Percentiles rank a stretch among this genome's conserved stretches.
phyloP scores from a whole-genome alignment of 2,797 vertebrate genomes.

The Sitta carolinensis region DNA sequence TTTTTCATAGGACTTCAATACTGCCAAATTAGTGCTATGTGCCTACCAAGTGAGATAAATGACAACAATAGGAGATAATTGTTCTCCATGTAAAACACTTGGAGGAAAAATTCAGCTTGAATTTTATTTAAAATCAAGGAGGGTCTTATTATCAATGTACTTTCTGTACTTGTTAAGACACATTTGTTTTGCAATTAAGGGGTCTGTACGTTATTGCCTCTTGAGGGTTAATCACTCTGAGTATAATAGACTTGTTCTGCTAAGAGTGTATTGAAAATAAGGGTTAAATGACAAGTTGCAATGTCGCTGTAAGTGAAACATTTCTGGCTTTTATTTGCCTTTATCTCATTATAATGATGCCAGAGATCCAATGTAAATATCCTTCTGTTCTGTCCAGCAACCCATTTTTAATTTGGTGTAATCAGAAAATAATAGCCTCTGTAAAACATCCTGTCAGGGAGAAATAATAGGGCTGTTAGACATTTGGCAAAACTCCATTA shows the following conservation, averaged over 20 bases:
- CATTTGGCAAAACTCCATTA: slow-evolving; percentile 39
- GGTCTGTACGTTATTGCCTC: background rate
- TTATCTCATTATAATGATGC: slow-evolving; percentile 47
- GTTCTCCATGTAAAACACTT: background rate
- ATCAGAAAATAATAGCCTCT: slow-evolving; percentile 51
- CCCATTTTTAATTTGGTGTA: slow-evolving; percentile 47
- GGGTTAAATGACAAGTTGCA: background rate
- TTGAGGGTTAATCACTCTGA: background rate
- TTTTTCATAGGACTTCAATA: background rate
- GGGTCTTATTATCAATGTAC: background rate
- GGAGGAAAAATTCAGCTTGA: background rate
- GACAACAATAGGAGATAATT: background rate
- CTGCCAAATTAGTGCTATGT: background rate
- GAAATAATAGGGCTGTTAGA: slow-evolving; percentile 52
- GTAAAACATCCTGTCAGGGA: slow-evolving; percentile 42
- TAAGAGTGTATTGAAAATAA: background rate
- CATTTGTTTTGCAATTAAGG: background rate
- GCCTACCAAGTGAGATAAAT: background rate
- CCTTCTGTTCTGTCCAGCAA: slow-evolving; percentile 49
- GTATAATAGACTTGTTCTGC: background rate
- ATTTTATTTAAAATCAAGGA: background rate
- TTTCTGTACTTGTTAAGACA: background rate
- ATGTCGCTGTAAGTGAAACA: background rate
- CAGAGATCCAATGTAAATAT: slow-evolving; percentile 54
- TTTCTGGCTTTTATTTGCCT: slow-evolving; percentile 24